A percentile compares a stretch with the other conserved stretches of the same genome.
phyloP scores from a whole-genome alignment of 2,113 vertebrate genomes.

The Hiodon alosoides region DNA sequence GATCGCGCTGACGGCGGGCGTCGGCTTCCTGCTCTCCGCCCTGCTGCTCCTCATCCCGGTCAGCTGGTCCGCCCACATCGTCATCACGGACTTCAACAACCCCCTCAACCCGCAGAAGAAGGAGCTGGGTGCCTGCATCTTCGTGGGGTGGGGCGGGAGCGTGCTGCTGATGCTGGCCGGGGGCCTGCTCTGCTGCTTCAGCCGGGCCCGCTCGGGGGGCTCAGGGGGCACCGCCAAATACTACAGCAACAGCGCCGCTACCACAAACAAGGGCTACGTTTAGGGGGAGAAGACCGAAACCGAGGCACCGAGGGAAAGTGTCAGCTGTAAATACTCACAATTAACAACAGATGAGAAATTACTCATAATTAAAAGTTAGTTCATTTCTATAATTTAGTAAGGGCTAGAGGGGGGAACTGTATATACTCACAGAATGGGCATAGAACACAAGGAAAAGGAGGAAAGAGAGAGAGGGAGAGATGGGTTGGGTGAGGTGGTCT shows the following conservation, averaged over 20 bases:
- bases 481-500: too few relatives aligned
- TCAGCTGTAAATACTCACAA: conserved; percentile 6
- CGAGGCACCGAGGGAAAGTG: not conserved
- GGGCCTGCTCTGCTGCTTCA: conserved; percentile 69
- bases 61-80: conserved; percentile 61
- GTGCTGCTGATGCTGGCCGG: conserved; percentile 59
- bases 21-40: conserved; percentile 56
- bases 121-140: conserved; percentile 67
- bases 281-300: conserved; percentile 20
- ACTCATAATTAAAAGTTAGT: not conserved
- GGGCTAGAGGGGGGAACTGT: not conserved
- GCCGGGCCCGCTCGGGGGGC: conserved; percentile 39
- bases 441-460: too few relatives aligned
- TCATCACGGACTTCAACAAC: conserved; percentile 54
- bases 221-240: conserved; percentile 57
- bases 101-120: conserved; percentile 21
- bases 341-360: not conserved
- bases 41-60: conserved; percentile 60
- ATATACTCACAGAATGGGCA: not conserved
- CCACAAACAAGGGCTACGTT: conserved; percentile 59
- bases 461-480: too few relatives aligned
- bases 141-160: conserved; percentile 60
- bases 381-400: not conserved
- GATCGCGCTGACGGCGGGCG: conserved; percentile 54
- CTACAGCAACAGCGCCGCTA: conserved; percentile 52